These are phyloP conservation scores for Taenioides sp. DNA, from an alignment of 2,797 vertebrate species.

Conservation along the genomic window DNA sequence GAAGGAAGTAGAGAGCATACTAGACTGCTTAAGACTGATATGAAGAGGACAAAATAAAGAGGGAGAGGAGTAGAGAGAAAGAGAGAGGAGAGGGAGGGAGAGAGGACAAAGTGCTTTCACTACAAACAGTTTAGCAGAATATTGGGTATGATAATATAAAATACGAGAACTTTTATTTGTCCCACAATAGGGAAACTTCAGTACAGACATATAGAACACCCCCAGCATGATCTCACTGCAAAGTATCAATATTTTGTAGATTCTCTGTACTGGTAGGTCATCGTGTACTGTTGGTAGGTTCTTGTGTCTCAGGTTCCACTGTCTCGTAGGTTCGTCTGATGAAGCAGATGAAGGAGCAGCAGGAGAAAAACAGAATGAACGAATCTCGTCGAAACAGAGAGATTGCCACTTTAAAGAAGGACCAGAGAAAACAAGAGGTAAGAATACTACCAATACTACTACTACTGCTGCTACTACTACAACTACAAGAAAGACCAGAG, in stretches of 20 bases:
- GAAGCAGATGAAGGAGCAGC: slow-evolving; percentile 99
- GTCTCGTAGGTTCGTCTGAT: slow-evolving; percentile 88
- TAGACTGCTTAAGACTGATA: too few relatives aligned
- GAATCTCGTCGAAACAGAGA: slow-evolving; percentile 92
- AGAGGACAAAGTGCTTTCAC: too few relatives aligned
- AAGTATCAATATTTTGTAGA: neutral
- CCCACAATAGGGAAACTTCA: too few relatives aligned
- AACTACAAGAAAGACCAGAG: neutral
- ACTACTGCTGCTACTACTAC: neutral
- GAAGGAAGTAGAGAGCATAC: too few relatives aligned
- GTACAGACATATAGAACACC: too few relatives aligned
- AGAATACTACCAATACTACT: neutral
- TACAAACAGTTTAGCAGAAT: too few relatives aligned
- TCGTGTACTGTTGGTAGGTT: slow-evolving; percentile 73
- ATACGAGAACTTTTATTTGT: too few relatives aligned
- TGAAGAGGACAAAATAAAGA: too few relatives aligned
- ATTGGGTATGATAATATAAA: too few relatives aligned
- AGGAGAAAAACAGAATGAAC: slow-evolving; percentile 92
- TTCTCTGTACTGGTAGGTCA: neutral
- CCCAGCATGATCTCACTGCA: too few relatives aligned
- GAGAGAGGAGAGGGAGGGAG: too few relatives aligned
- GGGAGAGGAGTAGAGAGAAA: too few relatives aligned
- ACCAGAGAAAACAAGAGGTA: slow-evolving; percentile 94
- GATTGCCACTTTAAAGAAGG: slow-evolving; percentile 93
- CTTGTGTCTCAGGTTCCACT: slow-evolving; percentile 24